Conservation (phyloP, 2,113 vertebrate species). For the Casuarius casuarius region DNA sequence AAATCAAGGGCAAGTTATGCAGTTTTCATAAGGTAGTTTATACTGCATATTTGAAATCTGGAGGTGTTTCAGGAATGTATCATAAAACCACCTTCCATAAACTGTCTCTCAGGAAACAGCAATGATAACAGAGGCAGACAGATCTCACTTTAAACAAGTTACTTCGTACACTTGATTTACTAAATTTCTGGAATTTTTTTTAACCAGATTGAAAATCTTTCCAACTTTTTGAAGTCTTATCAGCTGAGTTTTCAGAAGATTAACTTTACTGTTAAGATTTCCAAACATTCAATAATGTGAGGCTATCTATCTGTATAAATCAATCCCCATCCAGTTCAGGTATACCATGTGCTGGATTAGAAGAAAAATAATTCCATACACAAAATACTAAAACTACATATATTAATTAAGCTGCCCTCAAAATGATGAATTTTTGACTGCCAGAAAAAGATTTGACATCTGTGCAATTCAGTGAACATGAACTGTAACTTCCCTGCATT, state of each 20-base stretch:
- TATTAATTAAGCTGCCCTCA: background rate
- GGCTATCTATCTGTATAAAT: background rate
- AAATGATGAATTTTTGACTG: background rate
- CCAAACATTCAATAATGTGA: conserved; percentile 12
- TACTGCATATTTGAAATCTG: conserved; percentile 81
- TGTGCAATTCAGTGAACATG: conserved; percentile 13
- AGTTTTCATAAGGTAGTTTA: conserved; percentile 79
- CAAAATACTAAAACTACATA: background rate
- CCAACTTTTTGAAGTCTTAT: conserved; percentile 72
- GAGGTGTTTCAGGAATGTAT: conserved; percentile 83
- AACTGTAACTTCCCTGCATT: conserved; percentile 9
- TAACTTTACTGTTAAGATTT: conserved; percentile 27
- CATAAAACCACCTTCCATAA: conserved; percentile 82
- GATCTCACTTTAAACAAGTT: conserved; percentile 74
- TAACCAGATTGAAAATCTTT: conserved; percentile 50
- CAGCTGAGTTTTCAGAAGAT: conserved; percentile 61
- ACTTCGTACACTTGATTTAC: conserved; percentile 65
- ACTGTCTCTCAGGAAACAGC: conserved; percentile 77
- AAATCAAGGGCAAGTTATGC: conserved; percentile 70
- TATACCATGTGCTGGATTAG: background rate
- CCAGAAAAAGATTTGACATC: conserved; percentile 9
- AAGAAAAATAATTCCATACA: background rate
- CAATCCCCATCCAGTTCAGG: background rate
- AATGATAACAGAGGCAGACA: conserved; percentile 77
- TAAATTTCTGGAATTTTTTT: conserved; percentile 72